Evolutionary conservation across 2,113 vertebrate species (phyloP).

Genomic region (Bubo bubo): DNA sequence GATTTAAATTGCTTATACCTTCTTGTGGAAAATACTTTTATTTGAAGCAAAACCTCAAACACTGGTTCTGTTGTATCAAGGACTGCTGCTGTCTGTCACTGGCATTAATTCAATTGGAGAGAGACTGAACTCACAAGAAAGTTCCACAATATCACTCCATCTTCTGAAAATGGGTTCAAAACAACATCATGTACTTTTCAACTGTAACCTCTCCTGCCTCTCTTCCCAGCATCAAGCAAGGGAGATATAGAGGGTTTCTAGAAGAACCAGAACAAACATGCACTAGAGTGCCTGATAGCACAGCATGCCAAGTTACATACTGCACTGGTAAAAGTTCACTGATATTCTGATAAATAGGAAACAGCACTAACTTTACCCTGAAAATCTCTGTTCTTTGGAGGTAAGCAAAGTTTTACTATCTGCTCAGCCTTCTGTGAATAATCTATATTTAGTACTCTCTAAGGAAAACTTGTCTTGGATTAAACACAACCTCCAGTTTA

Average conservation of each 20-base stretch:
- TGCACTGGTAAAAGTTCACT: background rate
- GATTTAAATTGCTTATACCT: background rate
- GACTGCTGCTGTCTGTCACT: background rate
- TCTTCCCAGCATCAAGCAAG: background rate
- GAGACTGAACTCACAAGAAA: background rate
- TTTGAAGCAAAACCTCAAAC: background rate
- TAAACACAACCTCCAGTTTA: background rate
- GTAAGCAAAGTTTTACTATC: background rate
- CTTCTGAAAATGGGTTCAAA: conserved; percentile 21
- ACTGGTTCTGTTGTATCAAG: background rate
- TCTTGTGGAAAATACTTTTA: background rate
- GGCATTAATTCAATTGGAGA: background rate
- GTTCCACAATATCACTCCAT: background rate
- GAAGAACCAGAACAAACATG: conserved; percentile 9
- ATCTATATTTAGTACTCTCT: background rate
- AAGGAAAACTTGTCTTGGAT: background rate
- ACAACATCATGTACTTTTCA: conserved; percentile 15
- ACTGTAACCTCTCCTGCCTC: background rate
- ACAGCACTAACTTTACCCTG: background rate
- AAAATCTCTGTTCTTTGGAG: background rate
- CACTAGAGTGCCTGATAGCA: background rate
- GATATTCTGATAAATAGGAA: conserved; percentile 30
- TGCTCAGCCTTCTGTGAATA: background rate
- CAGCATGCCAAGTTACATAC: conserved; percentile 29
- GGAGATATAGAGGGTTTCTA: background rate